Evolutionary conservation across 2,888 invertebrate genomes (phyloP), one percentile per base, ranked within the genome.

Genomic region (Hemaris fuciformis): DNA sequence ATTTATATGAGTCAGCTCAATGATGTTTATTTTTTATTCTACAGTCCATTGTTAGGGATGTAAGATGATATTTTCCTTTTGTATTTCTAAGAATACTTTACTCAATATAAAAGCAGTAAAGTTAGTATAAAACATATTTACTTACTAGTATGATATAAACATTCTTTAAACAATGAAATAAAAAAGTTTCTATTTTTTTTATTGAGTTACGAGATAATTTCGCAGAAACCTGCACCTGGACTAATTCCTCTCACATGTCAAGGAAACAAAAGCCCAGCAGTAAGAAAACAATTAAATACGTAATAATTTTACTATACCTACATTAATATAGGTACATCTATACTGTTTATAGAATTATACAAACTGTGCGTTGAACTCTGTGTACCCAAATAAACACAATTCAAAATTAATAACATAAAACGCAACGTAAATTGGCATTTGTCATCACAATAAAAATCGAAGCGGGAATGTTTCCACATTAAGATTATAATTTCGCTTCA

Each of bases 401-500:
- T n/a, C 13, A 3, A 18, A 15, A 18, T 45, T 15, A 45, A 20
- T 10, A 56, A 22, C 3, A n/a, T n/a, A 3, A 38, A 13, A 15
- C 38, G 10, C 25, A 18, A 56, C n/a, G 27, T 57, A 45, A 57
- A 61, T 57, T 3, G 23, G n/a, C 57, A 31, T 61, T 62, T 62
- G 38, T 57, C 38, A 34, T 38, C 34, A 43, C 46, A 62, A 62
- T 59, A 59, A 56, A 56, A 56, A 57, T 62, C 27, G 57, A 41
- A 46, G 10, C 31, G 13, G 31, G 46, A 59, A 58, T 57, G 56
- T 62, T 62, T 56, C 57, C 4, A 56, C 45, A 18, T 59, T 79
- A 84, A 80, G 80, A 85, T 86, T 83, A 84, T 87, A 85, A 89
- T 87, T 87, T 81, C 69, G 79, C 80, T 81, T 84, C 84, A 85